Base-by-base conservation (phyloP, 2,888 invertebrate genomes). In the Orchesella flavescens region DNA sequence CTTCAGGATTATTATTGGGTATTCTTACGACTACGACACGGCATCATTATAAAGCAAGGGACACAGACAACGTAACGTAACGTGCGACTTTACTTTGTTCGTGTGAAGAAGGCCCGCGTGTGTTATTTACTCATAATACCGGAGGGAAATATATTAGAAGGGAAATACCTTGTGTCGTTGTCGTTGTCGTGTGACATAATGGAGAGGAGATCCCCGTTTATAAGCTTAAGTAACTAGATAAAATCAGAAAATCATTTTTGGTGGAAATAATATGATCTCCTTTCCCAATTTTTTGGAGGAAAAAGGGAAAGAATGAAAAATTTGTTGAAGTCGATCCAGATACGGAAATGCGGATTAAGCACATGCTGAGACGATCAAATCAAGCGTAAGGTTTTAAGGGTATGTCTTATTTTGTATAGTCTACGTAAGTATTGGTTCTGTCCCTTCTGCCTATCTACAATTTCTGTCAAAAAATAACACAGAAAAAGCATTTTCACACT, bases 201-300 rank as follows among this genome's bases (percentile, higher is more conserved):
- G 17, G 17, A n/a, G 53, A 15, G 49, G 49, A 49, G 49, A 49
- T 49, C 10, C 49, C 13, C 13, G 13, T 49, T n/a, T n/a, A 13
- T 49, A 49, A 12, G 49, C 13, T 49, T 49, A 49, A 49, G 9
- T 49, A 12, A 49, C 9, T 49, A 9, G 34, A 53, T 53, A n/a
- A 53, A 53, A 53, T 53, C 53, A 7, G 65, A 74, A 63, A 15
- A 74, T 73, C 61, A 15, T 44, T 66, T 49, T 53, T 34, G 53
- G 66, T 75, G 24, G 49, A 65, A 75, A 75, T 74, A 63, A 61
- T 74, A n/a, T 75, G 65, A 75, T 66, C 49, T 43, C 34, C 34
- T 73, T 59, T 24, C 34, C 24, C 43, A 59, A 59, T 34, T 73
- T 23, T 71, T 21, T n/a, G 49, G 19, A 17, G 34, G 2, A 46